Percentiles rank a stretch among this genome's conserved stretches.
Conservation (phyloP, 2,888 invertebrate genomes). For the Galerucella pusilla region DNA sequence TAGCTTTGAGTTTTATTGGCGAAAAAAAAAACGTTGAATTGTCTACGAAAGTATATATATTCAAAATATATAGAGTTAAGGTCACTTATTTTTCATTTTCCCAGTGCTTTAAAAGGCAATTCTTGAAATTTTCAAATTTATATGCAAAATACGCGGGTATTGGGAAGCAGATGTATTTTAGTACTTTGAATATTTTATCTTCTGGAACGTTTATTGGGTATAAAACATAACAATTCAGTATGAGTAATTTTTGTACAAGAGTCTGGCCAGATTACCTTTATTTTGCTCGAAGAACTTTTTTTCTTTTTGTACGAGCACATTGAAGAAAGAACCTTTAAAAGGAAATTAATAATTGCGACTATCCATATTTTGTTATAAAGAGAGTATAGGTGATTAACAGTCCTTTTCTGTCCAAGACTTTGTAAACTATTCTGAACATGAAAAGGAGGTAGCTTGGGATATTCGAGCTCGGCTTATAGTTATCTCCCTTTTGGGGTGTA, state of each 20-base stretch:
- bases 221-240: neutral
- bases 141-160: conserved; percentile 15
- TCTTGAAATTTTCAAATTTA: conserved; percentile 19
- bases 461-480: conserved; percentile 13
- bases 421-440: conserved; percentile 21
- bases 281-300: too few species aligned
- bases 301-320: neutral
- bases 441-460: conserved; percentile 13
- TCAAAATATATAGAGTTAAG: conserved; percentile 9
- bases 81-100: conserved; percentile 19
- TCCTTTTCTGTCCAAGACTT: conserved; percentile 1
- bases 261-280: too few species aligned
- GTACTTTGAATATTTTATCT: neutral
- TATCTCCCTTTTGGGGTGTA: conserved; percentile 30
- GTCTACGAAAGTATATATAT: conserved; percentile 14
- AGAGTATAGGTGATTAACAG: conserved; percentile 17
- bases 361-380: neutral
- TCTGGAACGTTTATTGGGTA: neutral
- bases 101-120: conserved; percentile 7
- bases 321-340: neutral
- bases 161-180: conserved; percentile 14
- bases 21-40: neutral
- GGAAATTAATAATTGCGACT: neutral
- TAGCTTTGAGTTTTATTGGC: conserved; percentile 6
- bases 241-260: neutral